Conservation (phyloP, 2,797 vertebrate genomes). For the Tiaroga cobitis region DNA sequence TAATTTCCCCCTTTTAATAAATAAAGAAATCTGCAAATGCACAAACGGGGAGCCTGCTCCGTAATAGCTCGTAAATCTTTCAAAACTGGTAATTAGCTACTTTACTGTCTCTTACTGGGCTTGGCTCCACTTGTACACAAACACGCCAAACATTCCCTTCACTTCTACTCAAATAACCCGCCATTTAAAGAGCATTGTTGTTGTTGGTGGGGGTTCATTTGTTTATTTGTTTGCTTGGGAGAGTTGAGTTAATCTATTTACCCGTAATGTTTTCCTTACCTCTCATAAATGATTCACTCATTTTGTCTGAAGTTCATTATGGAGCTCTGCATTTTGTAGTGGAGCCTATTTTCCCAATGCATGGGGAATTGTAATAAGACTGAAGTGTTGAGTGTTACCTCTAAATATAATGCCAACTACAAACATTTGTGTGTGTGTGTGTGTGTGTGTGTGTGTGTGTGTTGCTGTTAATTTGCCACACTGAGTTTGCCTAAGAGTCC, state of each 20-base stretch:
- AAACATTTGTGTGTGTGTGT: constrained; percentile 4
- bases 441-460: background rate
- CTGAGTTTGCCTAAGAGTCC: constrained; percentile 26
- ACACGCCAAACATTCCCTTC: constrained; percentile 61
- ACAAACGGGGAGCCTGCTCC: constrained; percentile 58
- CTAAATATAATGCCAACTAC: constrained; percentile 19
- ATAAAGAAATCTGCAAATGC: constrained; percentile 60
- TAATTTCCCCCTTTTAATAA: constrained; percentile 70
- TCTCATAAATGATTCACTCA: constrained; percentile 50
- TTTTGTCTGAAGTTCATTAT: constrained; percentile 46
- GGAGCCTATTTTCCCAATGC: constrained; percentile 40
- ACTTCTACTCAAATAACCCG: constrained; percentile 59
- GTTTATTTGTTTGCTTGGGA: constrained; percentile 56
- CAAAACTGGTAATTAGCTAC: constrained; percentile 73
- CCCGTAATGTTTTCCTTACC: constrained; percentile 39
- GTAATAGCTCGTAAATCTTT: constrained; percentile 77
- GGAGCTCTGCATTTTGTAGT: constrained; percentile 36
- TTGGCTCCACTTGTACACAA: constrained; percentile 64
- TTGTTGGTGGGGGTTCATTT: constrained; percentile 44
- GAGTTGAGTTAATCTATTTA: constrained; percentile 65
- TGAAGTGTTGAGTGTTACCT: constrained; percentile 18
- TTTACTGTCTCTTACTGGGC: constrained; percentile 63
- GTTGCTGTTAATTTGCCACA: constrained; percentile 26
- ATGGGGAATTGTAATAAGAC: constrained; percentile 44
- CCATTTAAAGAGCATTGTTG: constrained; percentile 33